Evolutionary conservation across 2,888 invertebrate genomes (phyloP).

Genomic region (Papilio elwesi): DNA sequence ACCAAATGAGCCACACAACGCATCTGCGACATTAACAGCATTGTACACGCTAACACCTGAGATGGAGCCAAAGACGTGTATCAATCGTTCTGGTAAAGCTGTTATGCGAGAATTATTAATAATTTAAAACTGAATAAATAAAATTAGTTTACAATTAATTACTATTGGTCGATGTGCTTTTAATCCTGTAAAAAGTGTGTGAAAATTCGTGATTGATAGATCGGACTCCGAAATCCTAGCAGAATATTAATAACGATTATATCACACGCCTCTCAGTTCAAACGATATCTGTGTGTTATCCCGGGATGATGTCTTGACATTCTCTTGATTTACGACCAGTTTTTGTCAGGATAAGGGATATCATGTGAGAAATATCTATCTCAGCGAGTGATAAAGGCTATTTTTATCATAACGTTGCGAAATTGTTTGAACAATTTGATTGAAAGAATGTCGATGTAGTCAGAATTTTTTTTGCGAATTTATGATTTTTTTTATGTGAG

Average conservation of each 20-base stretch:
- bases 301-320: slow-evolving; percentile 28
- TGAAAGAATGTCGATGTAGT: background rate
- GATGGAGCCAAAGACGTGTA: too few relatives aligned
- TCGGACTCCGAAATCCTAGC: background rate
- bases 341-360: slow-evolving; percentile 17
- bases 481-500: too few relatives aligned
- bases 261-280: slow-evolving; percentile 10
- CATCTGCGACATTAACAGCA: too few relatives aligned
- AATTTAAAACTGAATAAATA: too few relatives aligned
- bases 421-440: background rate
- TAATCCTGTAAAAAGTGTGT: background rate
- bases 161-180: too few relatives aligned
- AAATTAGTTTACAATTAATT: too few relatives aligned
- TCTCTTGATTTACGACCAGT: slow-evolving; percentile 28
- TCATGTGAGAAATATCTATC: background rate
- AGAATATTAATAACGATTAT: slow-evolving; percentile 11
- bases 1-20: too few relatives aligned
- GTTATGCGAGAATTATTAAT: too few relatives aligned
- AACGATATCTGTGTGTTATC: slow-evolving; percentile 25
- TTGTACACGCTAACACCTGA: too few relatives aligned
- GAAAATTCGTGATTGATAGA: background rate
- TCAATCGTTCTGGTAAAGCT: too few relatives aligned
- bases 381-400: background rate
- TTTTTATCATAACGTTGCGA: background rate
- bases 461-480: background rate